A percentile compares a stretch with the other conserved stretches of the same genome.
Evolutionary conservation across 2,113 vertebrate genomes (phyloP).

Genomic region (Tretioscincus oriximinensis): DNA sequence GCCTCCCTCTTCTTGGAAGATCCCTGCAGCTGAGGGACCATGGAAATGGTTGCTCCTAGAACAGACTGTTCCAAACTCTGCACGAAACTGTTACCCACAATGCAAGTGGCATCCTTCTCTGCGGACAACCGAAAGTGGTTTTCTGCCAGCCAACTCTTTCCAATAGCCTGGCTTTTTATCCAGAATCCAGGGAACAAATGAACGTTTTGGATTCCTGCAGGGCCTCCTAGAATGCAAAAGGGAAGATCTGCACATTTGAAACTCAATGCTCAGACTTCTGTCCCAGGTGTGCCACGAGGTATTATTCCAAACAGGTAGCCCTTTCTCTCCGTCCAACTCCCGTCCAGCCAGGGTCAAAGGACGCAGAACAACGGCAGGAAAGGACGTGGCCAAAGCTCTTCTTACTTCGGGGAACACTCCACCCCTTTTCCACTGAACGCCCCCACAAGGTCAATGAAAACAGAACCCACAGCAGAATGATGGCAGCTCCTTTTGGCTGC

Average conservation of each 20-base stretch:
- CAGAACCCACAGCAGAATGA: not conserved
- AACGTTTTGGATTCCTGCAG: too few species aligned
- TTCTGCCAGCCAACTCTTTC: not conserved
- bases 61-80: too few species aligned
- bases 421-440: not conserved
- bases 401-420: not conserved
- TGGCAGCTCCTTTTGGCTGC: not conserved
- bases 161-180: not conserved
- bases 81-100: too few species aligned
- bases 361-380: not conserved
- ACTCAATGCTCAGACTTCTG: too few species aligned
- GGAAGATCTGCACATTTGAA: too few species aligned
- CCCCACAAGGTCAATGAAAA: not conserved
- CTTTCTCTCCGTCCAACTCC: not conserved
- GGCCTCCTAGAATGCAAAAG: too few species aligned
- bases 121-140: not conserved
- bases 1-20: too few species aligned
- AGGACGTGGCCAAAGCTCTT: not conserved
- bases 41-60: too few species aligned
- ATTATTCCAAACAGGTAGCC: too few species aligned
- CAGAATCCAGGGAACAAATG: too few species aligned
- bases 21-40: too few species aligned
- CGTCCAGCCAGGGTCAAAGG: not conserved
- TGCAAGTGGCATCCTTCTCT: not conserved
- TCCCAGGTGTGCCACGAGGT: too few species aligned